phyloP scores from a whole-genome alignment of 2,113 vertebrate species.

The Oreochromis tanganicae region DNA sequence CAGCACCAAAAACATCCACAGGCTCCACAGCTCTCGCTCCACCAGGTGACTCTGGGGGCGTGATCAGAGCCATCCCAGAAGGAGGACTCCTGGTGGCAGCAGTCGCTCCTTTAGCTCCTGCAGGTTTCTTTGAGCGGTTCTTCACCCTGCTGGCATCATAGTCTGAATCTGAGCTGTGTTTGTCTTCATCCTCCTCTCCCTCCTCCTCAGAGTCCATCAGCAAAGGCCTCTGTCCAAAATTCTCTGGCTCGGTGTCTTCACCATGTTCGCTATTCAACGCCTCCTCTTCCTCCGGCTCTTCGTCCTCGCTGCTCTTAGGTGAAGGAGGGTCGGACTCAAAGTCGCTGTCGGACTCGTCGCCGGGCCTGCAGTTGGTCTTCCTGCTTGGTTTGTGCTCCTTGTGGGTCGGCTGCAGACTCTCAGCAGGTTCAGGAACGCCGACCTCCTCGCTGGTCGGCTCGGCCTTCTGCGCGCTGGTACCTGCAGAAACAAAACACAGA shows the following conservation, averaged over 20 bases:
- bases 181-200: constrained; percentile 88
- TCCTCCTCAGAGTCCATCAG: constrained; percentile 97
- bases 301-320: constrained; percentile 92
- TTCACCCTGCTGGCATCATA: constrained; percentile 68
- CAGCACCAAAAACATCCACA: constrained; percentile 80
- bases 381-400: constrained; percentile 71
- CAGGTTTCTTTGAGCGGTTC: constrained; percentile 9
- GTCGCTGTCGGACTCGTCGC: constrained; percentile 89
- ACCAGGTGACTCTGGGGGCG: not conserved
- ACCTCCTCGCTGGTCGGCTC: constrained; percentile 61
- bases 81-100: not conserved
- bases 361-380: constrained; percentile 59
- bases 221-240: constrained; percentile 87
- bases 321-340: constrained; percentile 96
- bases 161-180: constrained; percentile 89
- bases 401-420: constrained; percentile 42
- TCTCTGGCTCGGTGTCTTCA: constrained; percentile 84
- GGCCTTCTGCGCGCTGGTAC: constrained; percentile 25
- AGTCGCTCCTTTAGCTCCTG: not conserved
- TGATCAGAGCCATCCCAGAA: not conserved
- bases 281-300: constrained; percentile 84
- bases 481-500: constrained; percentile 57
- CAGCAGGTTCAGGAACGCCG: not conserved
- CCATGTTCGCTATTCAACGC: constrained; percentile 83
- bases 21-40: not conserved